Base-by-base conservation (phyloP, 2,113 vertebrate genomes). In the Alosa alosa region DNA sequence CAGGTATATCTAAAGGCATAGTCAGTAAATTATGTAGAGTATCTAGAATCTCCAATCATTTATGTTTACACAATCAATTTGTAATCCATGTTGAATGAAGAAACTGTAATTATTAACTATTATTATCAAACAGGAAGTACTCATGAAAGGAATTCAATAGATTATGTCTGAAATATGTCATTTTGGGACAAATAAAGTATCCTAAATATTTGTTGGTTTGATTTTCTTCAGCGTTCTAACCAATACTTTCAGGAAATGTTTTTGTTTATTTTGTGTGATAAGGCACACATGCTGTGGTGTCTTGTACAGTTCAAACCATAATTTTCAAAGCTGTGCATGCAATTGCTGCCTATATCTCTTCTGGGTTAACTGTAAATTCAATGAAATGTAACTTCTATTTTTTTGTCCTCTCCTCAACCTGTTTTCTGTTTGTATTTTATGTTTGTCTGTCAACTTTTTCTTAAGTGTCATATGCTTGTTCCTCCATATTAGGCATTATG, bases 241-340 rank as follows among this genome's bases (percentile, higher is more conserved):
- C 3, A 41, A 17, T 78, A 36, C 39, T 78, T 78, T 78, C 60
- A 25, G 8, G 6, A n/a, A 68, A 68, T 57, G 3, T 75, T 72
- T 10, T 31, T 36, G 7, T 8, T 72, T 31, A 31, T 72, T 72
- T 78, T 78, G 72, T 11, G 91, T 90, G 95, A 94, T 92, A 91
- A 93, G 87, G 91, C 95, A 93, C 86, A 91, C 90, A 89, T 95
- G 92, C 93, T 93, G 93, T 94, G 93, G 93, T 93, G 88, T 86
- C 87, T 64, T 91, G 90, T 92, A 91, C 88, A 89, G 89, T 89
- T 92, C 92, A 49, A 86, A 90, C 90, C 41, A 50, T 89, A 88
- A 91, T 92, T 93, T 87, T 91, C 93, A 92, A 86, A 87, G 83
- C 90, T 84, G 93, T 93, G 94, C 95, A 96, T 96, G 96, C 94